Conservation (phyloP, 2,797 vertebrate species). For the Enteromius anoplus region DNA sequence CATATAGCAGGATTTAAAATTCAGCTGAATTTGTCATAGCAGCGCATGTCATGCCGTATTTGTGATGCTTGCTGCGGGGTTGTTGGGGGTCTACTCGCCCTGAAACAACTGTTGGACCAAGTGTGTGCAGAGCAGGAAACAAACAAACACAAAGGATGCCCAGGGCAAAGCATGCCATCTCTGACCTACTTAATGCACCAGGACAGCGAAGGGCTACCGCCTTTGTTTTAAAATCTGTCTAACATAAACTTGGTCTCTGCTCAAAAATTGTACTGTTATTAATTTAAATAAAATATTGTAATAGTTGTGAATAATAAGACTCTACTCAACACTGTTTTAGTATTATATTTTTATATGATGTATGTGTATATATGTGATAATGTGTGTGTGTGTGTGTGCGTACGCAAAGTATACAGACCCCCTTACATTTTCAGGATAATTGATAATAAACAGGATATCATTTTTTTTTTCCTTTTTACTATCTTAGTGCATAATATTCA, state of each 20-base stretch:
- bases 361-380: no score
- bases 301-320: no score
- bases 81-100: slow-evolving; percentile 66
- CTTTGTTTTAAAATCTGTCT: slow-evolving; percentile 46
- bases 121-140: slow-evolving; percentile 45
- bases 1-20: slow-evolving; percentile 42
- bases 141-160: slow-evolving; percentile 51
- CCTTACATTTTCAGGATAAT: no score
- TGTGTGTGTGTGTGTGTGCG: no score
- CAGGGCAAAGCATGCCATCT: slow-evolving; percentile 66
- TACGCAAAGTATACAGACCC: no score
- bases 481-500: not conserved
- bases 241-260: not conserved
- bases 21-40: slow-evolving; percentile 68
- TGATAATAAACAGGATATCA: no score
- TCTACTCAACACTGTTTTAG: no score
- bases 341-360: no score
- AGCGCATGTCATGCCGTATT: slow-evolving; percentile 67
- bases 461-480: not conserved
- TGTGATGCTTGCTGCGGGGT: slow-evolving; percentile 50
- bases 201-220: slow-evolving; percentile 52
- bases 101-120: slow-evolving; percentile 70
- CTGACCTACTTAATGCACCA: slow-evolving; percentile 74
- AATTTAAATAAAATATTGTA: not conserved
- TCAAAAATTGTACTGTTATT: not conserved